Percentiles rank a stretch among this genome's conserved stretches.
phyloP scores from a whole-genome alignment of 1,140 invertebrate species.

The Calliphora vicina region DNA sequence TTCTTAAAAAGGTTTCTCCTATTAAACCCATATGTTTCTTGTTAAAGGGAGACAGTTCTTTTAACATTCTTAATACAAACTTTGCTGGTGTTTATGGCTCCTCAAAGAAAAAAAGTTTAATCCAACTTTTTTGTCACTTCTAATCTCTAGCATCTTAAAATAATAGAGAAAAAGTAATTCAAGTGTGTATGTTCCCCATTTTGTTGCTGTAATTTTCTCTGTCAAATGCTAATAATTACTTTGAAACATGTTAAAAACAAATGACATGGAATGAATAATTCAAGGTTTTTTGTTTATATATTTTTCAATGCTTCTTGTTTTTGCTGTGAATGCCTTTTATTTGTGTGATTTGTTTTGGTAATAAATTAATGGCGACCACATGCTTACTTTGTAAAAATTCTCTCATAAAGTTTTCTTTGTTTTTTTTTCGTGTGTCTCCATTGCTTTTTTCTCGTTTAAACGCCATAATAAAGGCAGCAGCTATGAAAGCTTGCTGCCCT shows the following conservation, averaged over 20 bases:
- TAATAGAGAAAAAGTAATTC: too few species aligned
- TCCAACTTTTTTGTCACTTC: too few species aligned
- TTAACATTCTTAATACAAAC: not conserved
- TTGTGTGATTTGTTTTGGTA: not conserved
- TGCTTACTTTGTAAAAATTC: not conserved
- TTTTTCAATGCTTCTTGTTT: not conserved
- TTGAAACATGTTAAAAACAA: not conserved
- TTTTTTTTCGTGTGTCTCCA: not conserved
- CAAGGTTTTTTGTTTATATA: too few species aligned
- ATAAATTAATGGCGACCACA: slow-evolving; percentile 5
- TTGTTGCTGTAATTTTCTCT: not conserved
- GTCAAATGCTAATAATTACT: not conserved
- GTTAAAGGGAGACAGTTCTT: too few species aligned
- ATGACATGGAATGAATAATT: not conserved
- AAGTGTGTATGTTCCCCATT: not conserved
- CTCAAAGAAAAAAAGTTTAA: not conserved
- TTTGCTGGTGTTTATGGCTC: not conserved
- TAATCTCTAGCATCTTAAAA: too few species aligned
- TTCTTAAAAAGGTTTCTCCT: too few species aligned
- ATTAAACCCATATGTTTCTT: too few species aligned
- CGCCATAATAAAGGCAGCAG: too few species aligned
- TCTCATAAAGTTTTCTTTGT: not conserved
- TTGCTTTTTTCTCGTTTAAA: not conserved
- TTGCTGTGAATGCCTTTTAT: not conserved
- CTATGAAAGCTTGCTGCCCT: not conserved